Base-by-base conservation (phyloP, 2,888 invertebrate species). In the Sussaba pulchella region DNA sequence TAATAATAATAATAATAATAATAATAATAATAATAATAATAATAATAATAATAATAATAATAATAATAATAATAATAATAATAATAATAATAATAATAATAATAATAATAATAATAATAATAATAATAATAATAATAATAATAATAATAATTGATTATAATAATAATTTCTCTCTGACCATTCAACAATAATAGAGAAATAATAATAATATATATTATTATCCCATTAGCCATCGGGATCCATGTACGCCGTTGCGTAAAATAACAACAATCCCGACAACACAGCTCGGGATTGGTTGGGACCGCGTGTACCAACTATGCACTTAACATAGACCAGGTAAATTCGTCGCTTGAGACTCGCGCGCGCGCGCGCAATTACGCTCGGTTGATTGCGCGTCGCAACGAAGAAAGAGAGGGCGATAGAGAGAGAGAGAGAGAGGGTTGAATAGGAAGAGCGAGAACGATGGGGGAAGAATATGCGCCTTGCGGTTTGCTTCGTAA, bases 311-410 rank as follows among this genome's bases (percentile, higher is more conserved):
- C 24, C 14, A 43, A 43, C 41, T 24, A 54, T 45, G 31, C 70
- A 57, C 69, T 69, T 17, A 31, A 6, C 4, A 31, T n/a, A 67
- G 52, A 41, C 59, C 50, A 61, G 72, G 72, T 61, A 67, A 72
- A 61, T 26, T 54, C 73, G 17, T 45, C 63, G 36, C 26, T 4
- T 1, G n/a, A 31, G 31, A 31, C 31, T 26, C 41, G 52, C 36
- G 54, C 43, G 67, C 57, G 54, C 50, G 59, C 57, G 54, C 59
- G 57, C 52, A 75, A 61, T 75, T 75, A 69, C 64, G 64, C 64
- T 57, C 41, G 39, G 52, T 21, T 74, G 50, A 17, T 66, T 31
- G 61, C 52, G 67, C 59, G 80, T 61, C 61, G 75, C 59, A 61
- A 70, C 43, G n/a, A 52, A 45, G 52, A 52, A 50, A 6, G 19